Base-by-base conservation (phyloP, 2,797 vertebrate genomes). In the Choloepus didactylus region DNA sequence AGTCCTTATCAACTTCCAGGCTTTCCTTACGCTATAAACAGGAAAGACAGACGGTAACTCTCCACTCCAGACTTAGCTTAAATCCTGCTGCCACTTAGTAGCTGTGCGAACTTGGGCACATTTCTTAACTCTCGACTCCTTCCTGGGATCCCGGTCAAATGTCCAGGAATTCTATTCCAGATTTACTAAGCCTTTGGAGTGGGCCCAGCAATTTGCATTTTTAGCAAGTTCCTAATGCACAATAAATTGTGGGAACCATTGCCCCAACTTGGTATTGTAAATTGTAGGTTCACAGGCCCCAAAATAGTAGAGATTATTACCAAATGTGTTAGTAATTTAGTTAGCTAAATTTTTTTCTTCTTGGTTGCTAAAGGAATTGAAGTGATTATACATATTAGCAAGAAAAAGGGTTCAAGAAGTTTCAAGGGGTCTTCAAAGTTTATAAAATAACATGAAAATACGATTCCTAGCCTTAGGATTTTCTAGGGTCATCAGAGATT, bases 321-420 rank as follows among this genome's bases (percentile, higher is more conserved):
- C 46, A 95, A 84, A 64, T 70, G 4, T 6, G 86, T 87, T 60
- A 85, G 81, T 84, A 93, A 95, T 89, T 91, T 49, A 94, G n/a
- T 69, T 87, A 70, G 75, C 2, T 64, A 27, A 69, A 3, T 15
- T 46, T 89, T 81, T 89, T 64, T 69, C 70, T 93, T 93, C 66
- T 64, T 56, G 72, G 9, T 64, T 79, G 6, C 86, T 91, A 93
- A 59, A 93, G 25, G 51, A 92, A 79, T 66, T 82, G 66, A 96
- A 69, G 54, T 87, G 44, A 84, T 70, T 94, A 60, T 27, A 31
- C 27, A 91, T 54, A 27, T 60, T 66, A 73, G n/a, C 25, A 90
- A 89, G 14, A 41, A 59, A 80, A 44, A 38, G 6, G 19, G 8
- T 21, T 79, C 49, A 87, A 79, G 69, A 44, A 77, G 29, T 51